These are phyloP conservation scores for Anguilla pacifica DNA, from an alignment of 2,797 vertebrate species.

Conservation along the genomic window DNA sequence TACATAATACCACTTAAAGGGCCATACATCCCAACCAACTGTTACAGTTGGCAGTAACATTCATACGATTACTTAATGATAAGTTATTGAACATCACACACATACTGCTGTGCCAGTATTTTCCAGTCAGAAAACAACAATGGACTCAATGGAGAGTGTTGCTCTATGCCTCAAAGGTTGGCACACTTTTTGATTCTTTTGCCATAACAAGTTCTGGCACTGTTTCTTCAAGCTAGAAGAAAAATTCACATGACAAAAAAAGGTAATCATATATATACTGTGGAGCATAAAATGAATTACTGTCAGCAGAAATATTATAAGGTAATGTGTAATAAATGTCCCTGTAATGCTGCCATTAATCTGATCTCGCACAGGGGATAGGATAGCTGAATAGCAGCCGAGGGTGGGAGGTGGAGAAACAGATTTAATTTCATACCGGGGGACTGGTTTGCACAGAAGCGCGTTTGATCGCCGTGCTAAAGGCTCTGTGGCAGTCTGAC, in stretches of 20 bases:
- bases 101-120: too few species aligned
- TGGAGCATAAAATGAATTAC: background rate
- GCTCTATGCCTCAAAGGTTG: too few species aligned
- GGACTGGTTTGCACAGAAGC: background rate
- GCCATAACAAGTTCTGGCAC: background rate
- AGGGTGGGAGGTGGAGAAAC: background rate
- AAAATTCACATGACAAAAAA: background rate
- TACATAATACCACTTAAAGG: too few species aligned
- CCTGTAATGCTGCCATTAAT: background rate
- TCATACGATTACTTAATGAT: too few species aligned
- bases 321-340: background rate
- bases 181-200: background rate
- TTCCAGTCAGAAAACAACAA: too few species aligned
- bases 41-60: too few species aligned
- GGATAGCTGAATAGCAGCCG: background rate
- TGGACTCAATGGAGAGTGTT: too few species aligned
- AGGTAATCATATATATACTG: background rate
- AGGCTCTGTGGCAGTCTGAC: background rate
- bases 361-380: background rate
- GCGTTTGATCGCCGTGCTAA: background rate
- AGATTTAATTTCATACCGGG: background rate
- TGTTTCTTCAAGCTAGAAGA: background rate
- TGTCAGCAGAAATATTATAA: background rate
- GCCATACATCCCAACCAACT: too few species aligned
- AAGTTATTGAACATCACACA: too few species aligned